A percentile compares a stretch with the other conserved stretches of the same genome.
These are phyloP conservation scores for Hipparchia sbordonii DNA, from an alignment of 2,888 invertebrate genomes.

Conservation along the genomic window DNA sequence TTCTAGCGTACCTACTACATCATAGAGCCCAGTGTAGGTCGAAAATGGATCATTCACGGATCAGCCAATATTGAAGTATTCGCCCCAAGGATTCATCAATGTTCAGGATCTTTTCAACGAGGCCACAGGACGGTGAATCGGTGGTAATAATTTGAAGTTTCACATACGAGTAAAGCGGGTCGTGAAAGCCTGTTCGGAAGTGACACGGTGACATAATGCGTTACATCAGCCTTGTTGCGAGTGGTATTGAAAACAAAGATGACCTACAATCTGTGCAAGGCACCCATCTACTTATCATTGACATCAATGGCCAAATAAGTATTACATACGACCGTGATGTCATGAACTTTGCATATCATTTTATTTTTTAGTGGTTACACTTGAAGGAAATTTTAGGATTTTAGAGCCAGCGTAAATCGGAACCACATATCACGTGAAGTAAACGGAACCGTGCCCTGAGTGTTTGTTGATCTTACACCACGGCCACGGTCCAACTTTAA, in stretches of 20 bases:
- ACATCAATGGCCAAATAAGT: background rate
- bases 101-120: background rate
- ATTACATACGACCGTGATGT: background rate
- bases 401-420: no score
- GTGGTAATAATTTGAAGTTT: constrained; percentile 11
- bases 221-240: constrained; percentile 34
- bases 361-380: no score
- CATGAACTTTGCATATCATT: background rate
- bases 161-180: constrained; percentile 38
- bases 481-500: background rate
- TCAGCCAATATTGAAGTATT: background rate
- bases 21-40: no score
- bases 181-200: constrained; percentile 47
- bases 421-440: no score
- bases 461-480: background rate
- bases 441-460: no score
- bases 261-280: constrained; percentile 22
- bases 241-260: constrained; percentile 32
- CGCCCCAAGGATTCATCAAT: background rate
- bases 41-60: background rate
- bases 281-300: background rate
- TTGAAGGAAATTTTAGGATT: no score
- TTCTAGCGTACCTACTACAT: no score
- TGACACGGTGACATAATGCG: constrained; percentile 45
- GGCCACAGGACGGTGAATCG: constrained; percentile 21